A percentile compares a stretch with the other conserved stretches of the same genome.
Conservation (phyloP, 2,797 vertebrate species). For the Nyctibius grandis region DNA sequence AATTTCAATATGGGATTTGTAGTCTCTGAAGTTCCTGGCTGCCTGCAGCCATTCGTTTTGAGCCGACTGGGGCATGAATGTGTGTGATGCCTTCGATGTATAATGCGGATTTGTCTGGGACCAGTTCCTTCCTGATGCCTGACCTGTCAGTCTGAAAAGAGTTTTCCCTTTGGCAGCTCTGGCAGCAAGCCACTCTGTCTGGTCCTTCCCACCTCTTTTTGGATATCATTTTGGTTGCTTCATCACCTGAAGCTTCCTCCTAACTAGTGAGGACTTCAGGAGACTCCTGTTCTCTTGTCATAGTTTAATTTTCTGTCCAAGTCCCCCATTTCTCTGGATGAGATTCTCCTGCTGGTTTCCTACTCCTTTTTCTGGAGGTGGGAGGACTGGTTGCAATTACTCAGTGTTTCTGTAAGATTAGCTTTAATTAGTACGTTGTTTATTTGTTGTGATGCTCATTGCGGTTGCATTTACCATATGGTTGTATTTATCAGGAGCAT, state of each 20-base stretch:
- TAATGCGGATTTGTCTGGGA: not conserved
- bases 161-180: not conserved
- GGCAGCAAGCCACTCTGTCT: not conserved
- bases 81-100: fast-evolving
- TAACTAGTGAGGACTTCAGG: not conserved
- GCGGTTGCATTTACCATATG: not conserved
- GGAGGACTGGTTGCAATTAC: not conserved
- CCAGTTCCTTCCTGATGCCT: not conserved
- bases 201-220: not conserved
- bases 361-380: not conserved
- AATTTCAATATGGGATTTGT: not conserved
- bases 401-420: not conserved
- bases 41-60: not conserved
- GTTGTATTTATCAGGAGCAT: not conserved
- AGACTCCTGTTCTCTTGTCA: not conserved
- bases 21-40: not conserved
- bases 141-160: not conserved
- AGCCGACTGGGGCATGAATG: fast-evolving
- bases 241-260: not conserved
- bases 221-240: not conserved
- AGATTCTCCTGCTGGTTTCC: not conserved
- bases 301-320: not conserved
- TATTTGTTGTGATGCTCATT: not conserved
- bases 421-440: not conserved
- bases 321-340: not conserved